Conservation (phyloP, 2,113 vertebrate species). For the Leptocoma aspasia region DNA sequence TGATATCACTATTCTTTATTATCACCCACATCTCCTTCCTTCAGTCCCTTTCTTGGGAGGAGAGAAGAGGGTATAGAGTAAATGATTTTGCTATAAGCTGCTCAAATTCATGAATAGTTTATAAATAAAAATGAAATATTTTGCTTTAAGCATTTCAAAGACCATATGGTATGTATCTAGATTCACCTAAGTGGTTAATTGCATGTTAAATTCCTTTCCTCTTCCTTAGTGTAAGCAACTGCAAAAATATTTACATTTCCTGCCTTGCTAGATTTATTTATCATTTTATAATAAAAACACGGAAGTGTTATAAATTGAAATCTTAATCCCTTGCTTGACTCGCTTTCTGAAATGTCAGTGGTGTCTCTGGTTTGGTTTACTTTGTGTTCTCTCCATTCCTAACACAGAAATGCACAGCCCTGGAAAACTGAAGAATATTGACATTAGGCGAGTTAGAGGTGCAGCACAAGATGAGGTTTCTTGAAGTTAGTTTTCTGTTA, state of each 20-base stretch:
- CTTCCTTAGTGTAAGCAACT: slow-evolving; percentile 74
- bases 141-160: slow-evolving; percentile 26
- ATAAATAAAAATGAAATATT: slow-evolving; percentile 29
- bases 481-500: slow-evolving; percentile 5
- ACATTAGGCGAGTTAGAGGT: neutral
- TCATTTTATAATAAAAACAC: slow-evolving; percentile 77
- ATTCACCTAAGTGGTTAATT: slow-evolving; percentile 81
- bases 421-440: neutral
- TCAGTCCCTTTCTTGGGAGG: neutral
- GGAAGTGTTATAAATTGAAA: slow-evolving; percentile 77
- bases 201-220: slow-evolving; percentile 80
- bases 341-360: slow-evolving; percentile 57
- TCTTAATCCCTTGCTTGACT: slow-evolving; percentile 73
- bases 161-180: slow-evolving; percentile 74
- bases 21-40: neutral
- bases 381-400: neutral
- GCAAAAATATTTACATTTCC: slow-evolving; percentile 78
- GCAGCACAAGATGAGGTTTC: neutral
- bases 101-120: neutral
- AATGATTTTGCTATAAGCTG: neutral
- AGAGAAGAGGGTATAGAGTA: neutral
- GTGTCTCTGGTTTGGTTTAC: slow-evolving; percentile 60
- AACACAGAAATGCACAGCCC: neutral
- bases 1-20: neutral
- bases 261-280: slow-evolving; percentile 77